phyloP scores from a whole-genome alignment of 2,113 vertebrate species.

The Corydoras maculifer region DNA sequence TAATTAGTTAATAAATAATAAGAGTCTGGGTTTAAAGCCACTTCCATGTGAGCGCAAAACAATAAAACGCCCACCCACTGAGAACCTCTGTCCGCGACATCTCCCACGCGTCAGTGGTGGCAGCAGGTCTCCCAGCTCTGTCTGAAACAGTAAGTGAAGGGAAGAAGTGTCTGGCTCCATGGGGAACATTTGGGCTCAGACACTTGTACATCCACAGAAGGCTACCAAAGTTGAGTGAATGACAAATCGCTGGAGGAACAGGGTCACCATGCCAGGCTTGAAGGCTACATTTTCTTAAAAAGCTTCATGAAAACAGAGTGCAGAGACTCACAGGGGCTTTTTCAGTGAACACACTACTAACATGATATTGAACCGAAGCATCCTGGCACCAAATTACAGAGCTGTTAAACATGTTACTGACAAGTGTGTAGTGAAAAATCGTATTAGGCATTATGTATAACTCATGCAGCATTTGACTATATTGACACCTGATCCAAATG shows the following conservation, averaged over 20 bases:
- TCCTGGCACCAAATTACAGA: too few species aligned
- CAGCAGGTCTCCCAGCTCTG: conserved; percentile 35
- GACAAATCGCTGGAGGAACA: conserved; percentile 24
- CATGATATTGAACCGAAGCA: too few species aligned
- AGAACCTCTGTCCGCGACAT: conserved; percentile 22
- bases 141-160: conserved; percentile 27
- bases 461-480: too few species aligned
- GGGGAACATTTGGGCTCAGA: conserved; percentile 19
- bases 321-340: neutral
- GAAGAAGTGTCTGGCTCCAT: conserved; percentile 17
- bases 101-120: conserved; percentile 6
- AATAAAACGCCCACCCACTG: neutral
- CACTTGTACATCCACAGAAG: conserved; percentile 16
- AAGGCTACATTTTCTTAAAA: neutral
- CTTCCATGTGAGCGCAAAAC: neutral
- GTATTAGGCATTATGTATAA: too few species aligned
- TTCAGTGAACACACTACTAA: too few species aligned
- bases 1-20: too few species aligned
- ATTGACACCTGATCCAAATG: too few species aligned
- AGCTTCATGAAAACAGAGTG: neutral
- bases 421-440: too few species aligned
- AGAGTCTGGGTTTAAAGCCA: too few species aligned
- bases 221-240: conserved; percentile 27
- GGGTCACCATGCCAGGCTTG: conserved; percentile 1
- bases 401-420: too few species aligned